phyloP scores from a whole-genome alignment of 2,113 vertebrate genomes.

The Mola mola region DNA sequence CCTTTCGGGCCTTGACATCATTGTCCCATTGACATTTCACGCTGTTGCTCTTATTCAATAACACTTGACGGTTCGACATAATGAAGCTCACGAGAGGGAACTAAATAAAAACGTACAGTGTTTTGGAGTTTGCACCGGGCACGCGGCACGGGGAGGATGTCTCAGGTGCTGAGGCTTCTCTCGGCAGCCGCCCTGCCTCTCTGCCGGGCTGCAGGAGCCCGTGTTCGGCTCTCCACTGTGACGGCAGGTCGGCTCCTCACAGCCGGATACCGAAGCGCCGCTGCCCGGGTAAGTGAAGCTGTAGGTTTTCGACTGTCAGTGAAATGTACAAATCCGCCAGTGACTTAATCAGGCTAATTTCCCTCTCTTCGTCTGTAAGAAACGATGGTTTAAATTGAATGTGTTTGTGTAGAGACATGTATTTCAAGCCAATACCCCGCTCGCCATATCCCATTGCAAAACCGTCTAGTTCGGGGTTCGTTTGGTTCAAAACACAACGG shows the following conservation, averaged over 20 bases:
- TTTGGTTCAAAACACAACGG: background rate
- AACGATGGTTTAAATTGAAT: background rate
- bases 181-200: constrained; percentile 56
- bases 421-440: background rate
- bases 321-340: background rate
- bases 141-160: constrained; percentile 56
- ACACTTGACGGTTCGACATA: background rate
- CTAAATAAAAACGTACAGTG: background rate
- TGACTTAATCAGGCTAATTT: fast-evolving
- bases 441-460: background rate
- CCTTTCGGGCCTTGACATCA: constrained; percentile 37
- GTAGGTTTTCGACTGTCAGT: background rate
- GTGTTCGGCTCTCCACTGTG: constrained; percentile 29
- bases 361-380: fast-evolving
- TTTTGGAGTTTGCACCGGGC: background rate
- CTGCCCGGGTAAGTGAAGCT: constrained; percentile 37
- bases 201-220: constrained; percentile 46
- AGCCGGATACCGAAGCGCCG: constrained; percentile 11
- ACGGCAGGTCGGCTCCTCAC: constrained; percentile 30
- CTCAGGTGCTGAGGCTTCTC: constrained; percentile 72
- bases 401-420: fast-evolving
- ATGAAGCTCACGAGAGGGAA: background rate
- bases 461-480: fast-evolving
- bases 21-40: constrained; percentile 55
- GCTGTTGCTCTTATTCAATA: constrained; percentile 42